phyloP scores from a whole-genome alignment of 2,113 vertebrate genomes.

The Caranx melampygus region DNA sequence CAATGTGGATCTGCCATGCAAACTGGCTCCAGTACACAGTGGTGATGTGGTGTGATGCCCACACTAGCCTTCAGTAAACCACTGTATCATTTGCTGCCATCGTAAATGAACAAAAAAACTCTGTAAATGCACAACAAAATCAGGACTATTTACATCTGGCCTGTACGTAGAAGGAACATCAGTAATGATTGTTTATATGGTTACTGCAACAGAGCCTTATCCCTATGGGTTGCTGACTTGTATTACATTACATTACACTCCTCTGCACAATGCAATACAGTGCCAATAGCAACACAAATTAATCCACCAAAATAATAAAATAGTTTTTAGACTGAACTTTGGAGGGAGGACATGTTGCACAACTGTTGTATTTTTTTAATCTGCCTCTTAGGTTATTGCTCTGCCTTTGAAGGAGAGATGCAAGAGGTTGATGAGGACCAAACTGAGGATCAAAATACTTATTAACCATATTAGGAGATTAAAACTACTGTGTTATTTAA shows the following conservation, averaged over 20 bases:
- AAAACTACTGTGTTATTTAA: background rate
- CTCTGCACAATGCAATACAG: background rate
- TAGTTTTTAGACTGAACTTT: too few species aligned
- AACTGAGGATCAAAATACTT: too few species aligned
- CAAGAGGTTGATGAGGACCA: too few species aligned
- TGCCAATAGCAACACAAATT: background rate
- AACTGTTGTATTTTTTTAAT: too few species aligned
- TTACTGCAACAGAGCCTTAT: background rate
- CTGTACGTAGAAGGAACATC: background rate
- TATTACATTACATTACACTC: background rate
- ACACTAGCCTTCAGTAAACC: background rate
- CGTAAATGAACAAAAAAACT: background rate
- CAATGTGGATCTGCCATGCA: constrained; percentile 56
- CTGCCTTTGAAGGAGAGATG: background rate
- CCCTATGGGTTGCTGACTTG: background rate
- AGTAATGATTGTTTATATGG: background rate
- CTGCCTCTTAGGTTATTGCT: background rate
- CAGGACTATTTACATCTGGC: background rate
- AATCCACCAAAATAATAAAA: too few species aligned
- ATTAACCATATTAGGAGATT: background rate
- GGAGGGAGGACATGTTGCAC: too few species aligned
- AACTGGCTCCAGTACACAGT: constrained; percentile 38
- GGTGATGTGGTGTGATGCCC: constrained; percentile 15
- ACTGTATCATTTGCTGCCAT: background rate
- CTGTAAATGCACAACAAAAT: background rate